Evolutionary conservation across 23 tunicate genomes (phyloP), one percentile per base, ranked within the genome.

Genomic region (Clavelina lepadiformis): DNA sequence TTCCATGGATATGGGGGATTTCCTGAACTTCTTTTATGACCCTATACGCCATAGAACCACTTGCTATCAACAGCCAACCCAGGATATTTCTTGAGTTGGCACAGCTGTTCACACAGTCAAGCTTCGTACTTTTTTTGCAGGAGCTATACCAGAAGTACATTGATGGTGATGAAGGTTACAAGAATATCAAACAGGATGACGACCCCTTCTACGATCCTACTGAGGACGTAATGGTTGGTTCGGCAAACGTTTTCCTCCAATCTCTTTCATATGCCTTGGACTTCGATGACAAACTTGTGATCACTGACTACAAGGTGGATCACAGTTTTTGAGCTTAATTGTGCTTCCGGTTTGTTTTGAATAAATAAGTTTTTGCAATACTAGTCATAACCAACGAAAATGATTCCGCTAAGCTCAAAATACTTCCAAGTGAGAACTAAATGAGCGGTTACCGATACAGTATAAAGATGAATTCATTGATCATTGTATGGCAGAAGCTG

Each of bases 171-270:
- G 98, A 82, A 35, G 65, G 65, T 4, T 82, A 77, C 77, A 70
- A 74, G 72, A 77, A 68, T 26, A 82, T 73, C 25, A 46, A 60
- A 35, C 62, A 83, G 61, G 98, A 91, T 19, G 65, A 93, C 35
- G 98, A 93, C 58, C 98, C 98, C 8, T 93, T 93, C 61, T 85
- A 22, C 30, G 98, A 93, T 78, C 93, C 92, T 15, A 87, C 93
- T 3, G 96, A 93, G 63, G 98, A 93, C 51, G 56, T 86, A 35
- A 38, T 79, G 31, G 60, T 93, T 11, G 98, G 98, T 38, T 71
- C 98, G 2, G 71, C 98, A 2, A 83, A 74, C 34, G 93, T 91
- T 32, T 93, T 93, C 83, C 77, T 93, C 22, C 98, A 93, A 61
- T 93, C 98, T 3, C 76, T 93, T n/a, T 72, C 88, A 3, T 93